Base-by-base conservation (phyloP, 2,888 invertebrate species). In the Drosophila greeni region DNA sequence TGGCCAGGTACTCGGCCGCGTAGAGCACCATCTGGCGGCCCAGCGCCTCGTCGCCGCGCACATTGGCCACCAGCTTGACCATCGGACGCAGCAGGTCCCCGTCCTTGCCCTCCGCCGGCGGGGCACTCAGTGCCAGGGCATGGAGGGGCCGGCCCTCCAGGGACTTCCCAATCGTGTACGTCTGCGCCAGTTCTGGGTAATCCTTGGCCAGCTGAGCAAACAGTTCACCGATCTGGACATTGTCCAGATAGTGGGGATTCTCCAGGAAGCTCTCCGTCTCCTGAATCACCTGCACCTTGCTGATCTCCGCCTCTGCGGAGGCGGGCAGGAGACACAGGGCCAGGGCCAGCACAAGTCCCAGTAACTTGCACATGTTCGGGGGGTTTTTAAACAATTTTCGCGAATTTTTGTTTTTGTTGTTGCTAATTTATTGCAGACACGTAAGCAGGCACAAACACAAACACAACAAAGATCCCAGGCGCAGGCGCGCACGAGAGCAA, bases 31-130 rank as follows among this genome's bases (percentile, higher is more conserved):
- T 88, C 86, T 97, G 93, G 24, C 97, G 90, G 0, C 97, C 98
- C 20, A 98, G 90, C 1, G 95, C 91, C 88, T 98, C 98, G 86
- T 98, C 97, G 7, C 98, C 98, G 86, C 97, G 97, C 94, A 98
- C 97, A 85, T 98, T 98, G 6, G 95, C 97, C 54, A 97, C 95
- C 89, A 95, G 94, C 86, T 98, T 98, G 75, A 98, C 93, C 91
- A 97, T 95, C 0, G 97, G 97, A 74, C 94, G 93, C 90, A 85
- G 92, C 87, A 87, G 91, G 90, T 85, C 79, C 1, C 72, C 75
- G n/a, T 54, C 56, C 5, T 48, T 65, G 6, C 57, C 70, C 20
- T 67, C 60, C 3, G 93, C 93, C 87, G 94, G 92, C 3, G 78
- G 78, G 72, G 93, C 91, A 60, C 93, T 93, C 61, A 95, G 93